A percentile compares a stretch with the other conserved stretches of the same genome.
These are phyloP conservation scores for Trypoxylus dichotomus DNA, from an alignment of 1,140 invertebrate species.

Conservation along the genomic window DNA sequence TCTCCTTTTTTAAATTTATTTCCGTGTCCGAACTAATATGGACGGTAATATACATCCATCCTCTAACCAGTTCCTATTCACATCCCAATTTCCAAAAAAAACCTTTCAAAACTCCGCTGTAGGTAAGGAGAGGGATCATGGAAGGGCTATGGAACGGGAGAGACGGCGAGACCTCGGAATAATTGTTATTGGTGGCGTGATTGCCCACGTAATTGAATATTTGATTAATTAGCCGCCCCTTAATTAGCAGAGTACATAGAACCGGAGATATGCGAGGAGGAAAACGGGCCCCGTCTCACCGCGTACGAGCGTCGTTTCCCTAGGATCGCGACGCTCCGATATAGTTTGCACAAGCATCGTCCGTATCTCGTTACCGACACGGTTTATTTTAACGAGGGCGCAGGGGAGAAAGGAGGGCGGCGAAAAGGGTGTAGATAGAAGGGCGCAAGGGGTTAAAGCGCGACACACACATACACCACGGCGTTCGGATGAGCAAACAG, in stretches of 20 bases:
- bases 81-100: too few species aligned
- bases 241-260: slow-evolving; percentile 19
- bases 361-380: slow-evolving; percentile 1
- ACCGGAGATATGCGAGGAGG: background rate
- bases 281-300: background rate
- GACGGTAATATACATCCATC: too few species aligned
- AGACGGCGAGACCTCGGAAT: background rate
- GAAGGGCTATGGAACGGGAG: too few species aligned
- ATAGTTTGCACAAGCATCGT: background rate
- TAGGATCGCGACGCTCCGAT: background rate
- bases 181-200: background rate
- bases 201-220: slow-evolving; percentile 14
- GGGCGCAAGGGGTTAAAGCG: background rate
- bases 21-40: too few species aligned
- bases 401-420: background rate
- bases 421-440: background rate
- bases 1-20: too few species aligned
- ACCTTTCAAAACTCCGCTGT: too few species aligned
- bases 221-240: slow-evolving; percentile 21
- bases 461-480: background rate
- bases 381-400: background rate
- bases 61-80: too few species aligned
- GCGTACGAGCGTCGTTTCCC: background rate
- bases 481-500: background rate
- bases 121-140: too few species aligned